Conservation (phyloP, 2,797 vertebrate species). For the Anguilla megastoma region DNA sequence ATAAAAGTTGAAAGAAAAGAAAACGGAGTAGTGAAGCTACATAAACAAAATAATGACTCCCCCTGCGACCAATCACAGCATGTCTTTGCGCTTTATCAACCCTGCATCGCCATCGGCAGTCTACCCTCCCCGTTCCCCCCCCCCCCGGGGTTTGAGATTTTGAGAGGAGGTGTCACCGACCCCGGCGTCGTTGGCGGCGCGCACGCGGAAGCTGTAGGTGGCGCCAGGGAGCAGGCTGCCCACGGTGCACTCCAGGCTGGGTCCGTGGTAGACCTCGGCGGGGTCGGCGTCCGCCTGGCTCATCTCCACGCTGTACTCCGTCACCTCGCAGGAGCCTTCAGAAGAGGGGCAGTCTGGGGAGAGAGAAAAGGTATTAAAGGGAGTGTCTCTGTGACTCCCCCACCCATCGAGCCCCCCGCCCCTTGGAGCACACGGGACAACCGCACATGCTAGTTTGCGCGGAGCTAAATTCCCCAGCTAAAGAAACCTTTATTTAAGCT, state of each 20-base stretch:
- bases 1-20: background rate
- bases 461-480: no score
- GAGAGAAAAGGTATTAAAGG: background rate
- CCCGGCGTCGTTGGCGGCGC: conserved; percentile 89
- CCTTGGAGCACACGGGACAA: no score
- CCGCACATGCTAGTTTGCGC: no score
- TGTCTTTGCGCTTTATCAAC: background rate
- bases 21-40: background rate
- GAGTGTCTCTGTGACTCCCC: background rate
- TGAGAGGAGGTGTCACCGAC: conserved; percentile 64
- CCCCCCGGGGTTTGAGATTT: background rate
- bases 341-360: conserved; percentile 65
- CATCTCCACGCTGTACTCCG: conserved; percentile 92
- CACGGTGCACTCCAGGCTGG: conserved; percentile 85
- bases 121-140: background rate
- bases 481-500: no score
- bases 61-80: background rate
- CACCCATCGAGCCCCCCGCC: no score
- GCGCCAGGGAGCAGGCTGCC: conserved; percentile 88
- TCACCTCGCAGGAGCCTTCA: conserved; percentile 76
- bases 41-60: background rate
- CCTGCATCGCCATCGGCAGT: background rate
- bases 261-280: conserved; percentile 83
- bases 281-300: conserved; percentile 73
- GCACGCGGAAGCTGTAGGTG: conserved; percentile 83